Conservation (phyloP, 2,113 vertebrate species). For the Rhynchopsitta pachyrhyncha region DNA sequence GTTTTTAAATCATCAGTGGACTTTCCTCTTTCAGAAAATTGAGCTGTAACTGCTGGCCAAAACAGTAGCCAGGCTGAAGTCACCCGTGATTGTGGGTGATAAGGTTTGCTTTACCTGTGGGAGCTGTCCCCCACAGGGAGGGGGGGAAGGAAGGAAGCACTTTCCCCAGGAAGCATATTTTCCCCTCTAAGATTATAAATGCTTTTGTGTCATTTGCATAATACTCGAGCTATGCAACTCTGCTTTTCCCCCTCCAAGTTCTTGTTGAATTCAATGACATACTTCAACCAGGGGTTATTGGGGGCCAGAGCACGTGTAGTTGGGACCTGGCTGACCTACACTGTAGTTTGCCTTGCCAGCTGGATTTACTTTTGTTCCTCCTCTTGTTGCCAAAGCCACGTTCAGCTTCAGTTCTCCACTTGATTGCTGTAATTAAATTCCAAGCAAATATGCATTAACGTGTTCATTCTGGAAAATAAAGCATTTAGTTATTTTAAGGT, state of each 20-base stretch:
- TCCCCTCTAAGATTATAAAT: neutral
- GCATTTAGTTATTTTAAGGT: neutral
- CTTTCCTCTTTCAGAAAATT: neutral
- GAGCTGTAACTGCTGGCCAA: neutral
- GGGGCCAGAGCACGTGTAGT: neutral
- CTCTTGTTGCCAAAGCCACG: constrained; percentile 5
- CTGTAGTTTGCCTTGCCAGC: neutral
- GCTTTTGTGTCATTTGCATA: neutral
- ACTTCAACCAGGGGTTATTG: neutral
- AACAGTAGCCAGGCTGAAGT: constrained; percentile 5
- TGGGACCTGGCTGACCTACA: neutral
- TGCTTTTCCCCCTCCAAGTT: neutral
- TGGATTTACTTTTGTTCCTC: constrained; percentile 21
- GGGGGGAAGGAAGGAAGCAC: neutral
- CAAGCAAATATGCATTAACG: neutral
- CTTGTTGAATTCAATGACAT: neutral
- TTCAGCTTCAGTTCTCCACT: neutral
- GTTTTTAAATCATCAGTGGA: neutral
- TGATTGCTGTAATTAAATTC: neutral
- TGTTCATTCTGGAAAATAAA: neutral
- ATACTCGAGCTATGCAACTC: neutral
- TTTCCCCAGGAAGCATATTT: neutral
- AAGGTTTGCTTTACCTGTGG: neutral
- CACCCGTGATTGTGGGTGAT: neutral
- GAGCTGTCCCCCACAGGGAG: neutral